Conservation (phyloP, 2,797 vertebrate genomes). For the Alectoris magna region DNA sequence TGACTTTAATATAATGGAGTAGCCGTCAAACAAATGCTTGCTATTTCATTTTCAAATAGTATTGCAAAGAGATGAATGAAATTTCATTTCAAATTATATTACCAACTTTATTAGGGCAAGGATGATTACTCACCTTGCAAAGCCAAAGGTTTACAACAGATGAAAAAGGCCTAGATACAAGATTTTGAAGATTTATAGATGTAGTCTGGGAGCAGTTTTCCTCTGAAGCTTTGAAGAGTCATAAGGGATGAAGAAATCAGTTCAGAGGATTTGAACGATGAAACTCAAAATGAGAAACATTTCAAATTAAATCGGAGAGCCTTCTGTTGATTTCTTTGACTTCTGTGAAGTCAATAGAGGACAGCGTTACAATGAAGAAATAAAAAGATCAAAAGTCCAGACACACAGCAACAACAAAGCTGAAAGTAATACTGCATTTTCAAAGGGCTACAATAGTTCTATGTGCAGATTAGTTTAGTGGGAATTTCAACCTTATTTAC, state of each 20-base stretch:
- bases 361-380: neutral
- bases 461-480: neutral
- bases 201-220: slow-evolving; percentile 44
- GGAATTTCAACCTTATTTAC: neutral
- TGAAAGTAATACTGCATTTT: neutral
- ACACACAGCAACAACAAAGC: slow-evolving; percentile 25
- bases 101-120: slow-evolving; percentile 52
- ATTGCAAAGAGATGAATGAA: slow-evolving; percentile 49
- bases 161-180: slow-evolving; percentile 31
- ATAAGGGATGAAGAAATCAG: slow-evolving; percentile 60
- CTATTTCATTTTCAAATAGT: slow-evolving; percentile 65
- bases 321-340: slow-evolving; percentile 38
- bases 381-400: neutral
- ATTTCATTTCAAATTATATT: slow-evolving; percentile 70
- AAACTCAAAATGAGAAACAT: slow-evolving; percentile 55
- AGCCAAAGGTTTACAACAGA: slow-evolving; percentile 51
- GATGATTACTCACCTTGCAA: slow-evolving; percentile 64
- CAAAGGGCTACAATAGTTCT: neutral
- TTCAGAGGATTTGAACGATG: slow-evolving; percentile 52
- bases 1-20: slow-evolving; percentile 25
- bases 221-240: slow-evolving; percentile 45
- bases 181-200: slow-evolving; percentile 67
- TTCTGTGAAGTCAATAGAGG: slow-evolving; percentile 43
- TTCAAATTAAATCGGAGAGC: slow-evolving; percentile 57
- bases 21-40: slow-evolving; percentile 43